phyloP scores from a whole-genome alignment of 2,888 invertebrate species.

The Anagyrus pseudococci region DNA sequence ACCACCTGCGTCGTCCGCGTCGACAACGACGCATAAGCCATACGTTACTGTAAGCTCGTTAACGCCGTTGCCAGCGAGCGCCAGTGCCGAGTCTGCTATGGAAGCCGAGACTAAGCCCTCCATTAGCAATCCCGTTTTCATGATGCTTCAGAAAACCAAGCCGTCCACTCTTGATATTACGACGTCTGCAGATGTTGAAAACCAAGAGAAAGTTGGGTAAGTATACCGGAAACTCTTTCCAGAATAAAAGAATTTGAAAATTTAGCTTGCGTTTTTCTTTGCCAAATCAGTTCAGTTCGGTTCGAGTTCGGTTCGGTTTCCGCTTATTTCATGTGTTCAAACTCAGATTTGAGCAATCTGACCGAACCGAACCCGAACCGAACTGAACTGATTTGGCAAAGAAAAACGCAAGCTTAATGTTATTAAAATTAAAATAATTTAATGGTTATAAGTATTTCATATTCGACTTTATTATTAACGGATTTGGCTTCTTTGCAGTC shows the following conservation, averaged over 20 bases:
- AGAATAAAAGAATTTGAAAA: not conserved
- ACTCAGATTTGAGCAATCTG: too few species aligned
- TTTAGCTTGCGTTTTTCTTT: not conserved
- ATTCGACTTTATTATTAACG: too few species aligned
- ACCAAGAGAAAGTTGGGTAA: constrained; percentile 28
- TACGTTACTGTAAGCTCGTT: not conserved
- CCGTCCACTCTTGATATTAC: constrained; percentile 11
- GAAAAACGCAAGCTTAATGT: not conserved
- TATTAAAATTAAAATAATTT: too few species aligned
- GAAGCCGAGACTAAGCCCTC: not conserved
- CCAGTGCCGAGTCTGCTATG: not conserved
- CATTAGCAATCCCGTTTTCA: constrained; percentile 40
- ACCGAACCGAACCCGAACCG: too few species aligned
- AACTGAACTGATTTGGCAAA: not conserved
- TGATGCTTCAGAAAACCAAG: constrained; percentile 44
- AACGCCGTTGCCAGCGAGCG: not conserved
- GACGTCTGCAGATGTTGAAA: constrained; percentile 9
- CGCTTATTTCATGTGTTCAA: not conserved
- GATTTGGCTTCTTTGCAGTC: constrained; percentile 14
- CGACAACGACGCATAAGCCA: not conserved
- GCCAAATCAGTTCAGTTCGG: too few species aligned
- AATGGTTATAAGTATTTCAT: too few species aligned
- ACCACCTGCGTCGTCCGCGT: constrained; percentile 1
- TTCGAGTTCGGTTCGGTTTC: too few species aligned
- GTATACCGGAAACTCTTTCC: not conserved